These are phyloP conservation scores for Megalops atlanticus DNA, from an alignment of 2,113 vertebrate species.

Conservation along the genomic window DNA sequence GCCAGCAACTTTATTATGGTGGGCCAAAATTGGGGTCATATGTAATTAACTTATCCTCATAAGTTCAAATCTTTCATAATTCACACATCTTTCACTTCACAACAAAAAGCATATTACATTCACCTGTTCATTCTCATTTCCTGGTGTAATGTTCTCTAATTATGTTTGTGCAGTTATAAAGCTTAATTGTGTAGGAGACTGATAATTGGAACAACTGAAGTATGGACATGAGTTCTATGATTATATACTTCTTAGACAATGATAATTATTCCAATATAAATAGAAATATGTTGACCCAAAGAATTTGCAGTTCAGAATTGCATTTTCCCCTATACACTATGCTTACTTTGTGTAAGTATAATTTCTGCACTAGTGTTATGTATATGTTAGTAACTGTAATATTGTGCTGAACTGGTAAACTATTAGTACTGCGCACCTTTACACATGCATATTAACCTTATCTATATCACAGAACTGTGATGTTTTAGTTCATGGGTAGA, in stretches of 20 bases:
- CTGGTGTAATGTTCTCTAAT: constrained; percentile 71
- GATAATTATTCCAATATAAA: background rate
- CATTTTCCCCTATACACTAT: too few species aligned
- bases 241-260: constrained; percentile 23
- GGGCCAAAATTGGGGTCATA: constrained; percentile 71
- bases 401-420: too few species aligned
- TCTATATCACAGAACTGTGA: too few species aligned
- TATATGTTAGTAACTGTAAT: too few species aligned
- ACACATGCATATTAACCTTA: too few species aligned
- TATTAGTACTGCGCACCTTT: constrained; percentile 30
- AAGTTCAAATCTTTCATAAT: constrained; percentile 63
- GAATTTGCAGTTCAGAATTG: too few species aligned
- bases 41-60: constrained; percentile 72
- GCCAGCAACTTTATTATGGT: constrained; percentile 27
- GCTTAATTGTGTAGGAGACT: constrained; percentile 65
- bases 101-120: constrained; percentile 67
- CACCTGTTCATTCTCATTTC: constrained; percentile 73
- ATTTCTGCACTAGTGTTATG: too few species aligned
- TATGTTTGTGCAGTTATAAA: constrained; percentile 75
- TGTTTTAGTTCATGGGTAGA: too few species aligned
- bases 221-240: constrained; percentile 28
- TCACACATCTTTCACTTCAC: constrained; percentile 61
- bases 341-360: too few species aligned
- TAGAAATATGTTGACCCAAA: too few species aligned
- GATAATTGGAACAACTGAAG: constrained; percentile 44